Conservation (phyloP, 1,140 invertebrate genomes). For the Pogonomyrmex barbatus region DNA sequence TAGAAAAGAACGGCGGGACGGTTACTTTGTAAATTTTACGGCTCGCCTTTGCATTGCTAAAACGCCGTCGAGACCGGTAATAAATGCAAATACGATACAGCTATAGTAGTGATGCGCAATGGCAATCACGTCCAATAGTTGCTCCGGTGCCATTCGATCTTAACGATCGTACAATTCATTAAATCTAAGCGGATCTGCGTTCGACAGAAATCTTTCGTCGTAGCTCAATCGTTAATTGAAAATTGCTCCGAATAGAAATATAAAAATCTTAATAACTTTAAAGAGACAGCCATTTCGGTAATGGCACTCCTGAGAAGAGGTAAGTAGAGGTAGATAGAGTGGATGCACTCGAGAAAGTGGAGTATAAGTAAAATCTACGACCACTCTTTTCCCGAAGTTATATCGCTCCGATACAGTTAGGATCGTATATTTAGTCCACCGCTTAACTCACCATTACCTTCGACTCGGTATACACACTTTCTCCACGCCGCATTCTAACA, state of each 20-base stretch:
- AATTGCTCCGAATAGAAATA: background rate
- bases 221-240: background rate
- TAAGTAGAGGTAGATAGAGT: slow-evolving; percentile 1
- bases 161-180: slow-evolving; percentile 5
- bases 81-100: slow-evolving; percentile 1
- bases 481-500: slow-evolving; percentile 28
- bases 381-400: background rate
- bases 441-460: slow-evolving; percentile 34
- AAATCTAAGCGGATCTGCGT: background rate
- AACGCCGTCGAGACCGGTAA: background rate
- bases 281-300: slow-evolving; percentile 26
- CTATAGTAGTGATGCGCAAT: slow-evolving; percentile 10
- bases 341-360: background rate
- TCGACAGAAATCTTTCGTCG: background rate
- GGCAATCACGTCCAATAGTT: background rate
- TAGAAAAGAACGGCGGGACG: slow-evolving; percentile 36
- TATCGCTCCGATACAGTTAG: slow-evolving; percentile 4
- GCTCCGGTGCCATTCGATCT: background rate
- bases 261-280: slow-evolving; percentile 11
- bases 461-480: background rate
- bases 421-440: slow-evolving; percentile 19
- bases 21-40: slow-evolving; percentile 41
- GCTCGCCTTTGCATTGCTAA: slow-evolving; percentile 32
- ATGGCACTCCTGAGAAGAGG: slow-evolving; percentile 13
- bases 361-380: slow-evolving; percentile 9